phyloP scores from a whole-genome alignment of 1,140 invertebrate genomes.

The Galendromus occidentalis region DNA sequence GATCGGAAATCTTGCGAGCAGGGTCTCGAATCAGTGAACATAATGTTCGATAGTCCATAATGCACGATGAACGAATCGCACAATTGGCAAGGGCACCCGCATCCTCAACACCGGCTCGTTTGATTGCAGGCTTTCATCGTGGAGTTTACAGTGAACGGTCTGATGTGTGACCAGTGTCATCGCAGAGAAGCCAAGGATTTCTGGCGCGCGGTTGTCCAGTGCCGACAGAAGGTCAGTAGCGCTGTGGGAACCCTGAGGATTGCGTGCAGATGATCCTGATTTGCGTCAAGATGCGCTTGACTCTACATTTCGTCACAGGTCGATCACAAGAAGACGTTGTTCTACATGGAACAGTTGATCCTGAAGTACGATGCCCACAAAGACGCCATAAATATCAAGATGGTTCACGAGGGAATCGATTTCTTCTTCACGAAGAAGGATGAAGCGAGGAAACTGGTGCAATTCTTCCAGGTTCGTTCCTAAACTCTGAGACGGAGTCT shows the following conservation, averaged over 20 bases:
- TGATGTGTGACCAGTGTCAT: slow-evolving; percentile 96
- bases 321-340: slow-evolving; percentile 93
- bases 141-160: slow-evolving; percentile 69
- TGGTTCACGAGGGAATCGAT: slow-evolving; percentile 56
- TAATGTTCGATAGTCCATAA: too few species aligned
- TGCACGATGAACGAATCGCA: too few species aligned
- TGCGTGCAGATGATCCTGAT: too few species aligned
- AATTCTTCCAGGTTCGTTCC: slow-evolving; percentile 68
- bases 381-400: slow-evolving; percentile 76
- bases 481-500: too few species aligned
- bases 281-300: not conserved
- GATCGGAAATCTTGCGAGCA: too few species aligned
- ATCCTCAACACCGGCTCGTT: slow-evolving; percentile 51
- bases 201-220: slow-evolving; percentile 68
- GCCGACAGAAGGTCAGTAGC: slow-evolving; percentile 35
- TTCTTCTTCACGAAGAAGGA: slow-evolving; percentile 80
- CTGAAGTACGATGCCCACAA: slow-evolving; percentile 83
- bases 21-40: too few species aligned
- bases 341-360: slow-evolving; percentile 91
- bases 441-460: slow-evolving; percentile 81
- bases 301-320: slow-evolving; percentile 53
- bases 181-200: slow-evolving; percentile 89
- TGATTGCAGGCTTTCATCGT: slow-evolving; percentile 71
- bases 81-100: slow-evolving; percentile 25
- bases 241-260: too few species aligned